A percentile compares a stretch with the other conserved stretches of the same genome.
These are phyloP conservation scores for Callopanchax toddi DNA, from an alignment of 2,113 vertebrate species.

Conservation along the genomic window DNA sequence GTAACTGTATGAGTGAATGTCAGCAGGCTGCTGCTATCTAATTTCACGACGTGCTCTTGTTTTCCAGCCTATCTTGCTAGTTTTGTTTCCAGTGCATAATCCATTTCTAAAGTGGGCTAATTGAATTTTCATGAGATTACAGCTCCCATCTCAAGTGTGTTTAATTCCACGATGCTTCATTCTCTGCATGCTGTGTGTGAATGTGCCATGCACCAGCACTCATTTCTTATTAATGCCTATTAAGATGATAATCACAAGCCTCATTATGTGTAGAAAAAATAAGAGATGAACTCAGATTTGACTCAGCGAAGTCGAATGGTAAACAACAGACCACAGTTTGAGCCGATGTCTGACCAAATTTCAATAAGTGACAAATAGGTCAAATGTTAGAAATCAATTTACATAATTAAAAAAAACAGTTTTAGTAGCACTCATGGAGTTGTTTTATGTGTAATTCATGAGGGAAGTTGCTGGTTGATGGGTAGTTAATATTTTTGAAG, in stretches of 20 bases:
- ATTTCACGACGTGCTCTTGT: conserved; percentile 22
- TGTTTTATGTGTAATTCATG: conserved; percentile 42
- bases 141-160: conserved; percentile 37
- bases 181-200: conserved; percentile 55
- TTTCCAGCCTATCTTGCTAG: conserved; percentile 25
- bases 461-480: conserved; percentile 10
- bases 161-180: conserved; percentile 48
- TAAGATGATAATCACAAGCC: conserved; percentile 57
- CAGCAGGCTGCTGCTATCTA: background rate
- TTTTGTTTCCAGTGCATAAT: conserved; percentile 55
- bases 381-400: conserved; percentile 24
- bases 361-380: conserved; percentile 27
- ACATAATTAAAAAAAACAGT: conserved; percentile 11
- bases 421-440: conserved; percentile 4
- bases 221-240: conserved; percentile 58
- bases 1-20: conserved; percentile 9
- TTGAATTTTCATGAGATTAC: conserved; percentile 67
- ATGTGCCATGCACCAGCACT: conserved; percentile 46
- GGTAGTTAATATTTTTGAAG: background rate
- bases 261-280: conserved; percentile 41
- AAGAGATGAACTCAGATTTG: conserved; percentile 17
- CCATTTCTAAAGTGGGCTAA: conserved; percentile 52
- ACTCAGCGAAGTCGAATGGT: conserved; percentile 23
- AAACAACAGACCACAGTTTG: conserved; percentile 34
- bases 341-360: conserved; percentile 44